Conservation (phyloP, 2,113 vertebrate genomes). For the Nansenia antarctica region DNA sequence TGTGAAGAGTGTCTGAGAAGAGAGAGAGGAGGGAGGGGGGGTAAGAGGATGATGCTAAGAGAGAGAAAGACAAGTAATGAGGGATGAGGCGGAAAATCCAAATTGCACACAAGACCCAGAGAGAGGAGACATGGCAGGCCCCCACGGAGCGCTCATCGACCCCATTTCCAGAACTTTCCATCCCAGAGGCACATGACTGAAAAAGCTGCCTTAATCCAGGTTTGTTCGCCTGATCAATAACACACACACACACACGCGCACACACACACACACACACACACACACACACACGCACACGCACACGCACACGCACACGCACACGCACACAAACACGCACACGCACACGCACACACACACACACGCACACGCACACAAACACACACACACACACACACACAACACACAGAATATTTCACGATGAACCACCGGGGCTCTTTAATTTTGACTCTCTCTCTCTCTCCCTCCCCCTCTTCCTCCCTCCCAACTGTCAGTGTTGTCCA, state of each 20-base stretch:
- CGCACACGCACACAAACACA: too few relatives aligned
- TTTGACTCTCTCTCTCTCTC: background rate
- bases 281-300: background rate
- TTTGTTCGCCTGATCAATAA: conserved; percentile 34
- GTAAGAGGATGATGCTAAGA: conserved; percentile 11
- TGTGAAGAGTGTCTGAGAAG: background rate
- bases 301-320: background rate
- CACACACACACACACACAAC: too few relatives aligned
- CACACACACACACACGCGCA: too few relatives aligned
- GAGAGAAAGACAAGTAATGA: background rate
- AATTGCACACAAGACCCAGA: background rate
- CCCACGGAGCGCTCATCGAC: background rate
- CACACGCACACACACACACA: too few relatives aligned
- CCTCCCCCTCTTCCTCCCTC: background rate
- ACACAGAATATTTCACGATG: too few relatives aligned
- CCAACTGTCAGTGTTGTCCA: too few relatives aligned
- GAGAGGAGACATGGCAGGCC: background rate
- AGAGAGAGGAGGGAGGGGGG: background rate
- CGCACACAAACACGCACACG: background rate
- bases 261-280: too few relatives aligned
- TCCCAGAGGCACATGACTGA: conserved; percentile 18
- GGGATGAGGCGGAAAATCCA: background rate
- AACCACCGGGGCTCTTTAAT: too few relatives aligned
- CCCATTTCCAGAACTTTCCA: conserved; percentile 29
- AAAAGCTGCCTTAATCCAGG: conserved; percentile 35